Percentiles rank a stretch among this genome's conserved stretches.
Evolutionary conservation across 2,888 invertebrate genomes (phyloP).

Genomic region (Epirrita christyi): DNA sequence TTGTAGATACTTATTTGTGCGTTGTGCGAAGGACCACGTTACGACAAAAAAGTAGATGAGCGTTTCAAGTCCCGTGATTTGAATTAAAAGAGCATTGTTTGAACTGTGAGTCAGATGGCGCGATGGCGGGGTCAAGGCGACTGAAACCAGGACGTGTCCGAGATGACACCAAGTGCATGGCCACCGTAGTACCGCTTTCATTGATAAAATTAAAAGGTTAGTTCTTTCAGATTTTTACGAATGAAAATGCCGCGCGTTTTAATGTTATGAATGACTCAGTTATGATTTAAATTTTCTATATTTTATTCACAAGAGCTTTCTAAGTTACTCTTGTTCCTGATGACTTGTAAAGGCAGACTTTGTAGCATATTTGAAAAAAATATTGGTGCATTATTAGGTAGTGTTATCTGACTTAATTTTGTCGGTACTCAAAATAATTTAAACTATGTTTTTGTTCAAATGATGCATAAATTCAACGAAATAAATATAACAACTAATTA

Average conservation of each 20-base stretch:
- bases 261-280: not conserved
- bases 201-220: slow-evolving; percentile 29
- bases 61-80: slow-evolving; percentile 25
- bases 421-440: no score
- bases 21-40: slow-evolving; percentile 5
- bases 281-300: not conserved
- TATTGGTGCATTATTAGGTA: no score
- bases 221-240: slow-evolving; percentile 26
- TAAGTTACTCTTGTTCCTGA: not conserved
- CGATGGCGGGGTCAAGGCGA: slow-evolving; percentile 38
- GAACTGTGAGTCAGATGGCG: slow-evolving; percentile 30
- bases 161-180: slow-evolving; percentile 43
- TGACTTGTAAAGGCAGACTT: no score
- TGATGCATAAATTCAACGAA: no score
- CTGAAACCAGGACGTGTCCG: slow-evolving; percentile 54
- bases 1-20: not conserved
- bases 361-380: no score
- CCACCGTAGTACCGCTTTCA: slow-evolving; percentile 33
- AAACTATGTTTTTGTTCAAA: no score
- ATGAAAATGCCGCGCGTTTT: slow-evolving; percentile 14
- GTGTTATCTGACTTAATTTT: no score
- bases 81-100: slow-evolving; percentile 37
- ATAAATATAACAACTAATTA: no score
- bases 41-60: slow-evolving; percentile 1
- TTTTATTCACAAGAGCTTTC: not conserved